phyloP scores from a whole-genome alignment of 2,888 invertebrate species.

The Euproctis similis region DNA sequence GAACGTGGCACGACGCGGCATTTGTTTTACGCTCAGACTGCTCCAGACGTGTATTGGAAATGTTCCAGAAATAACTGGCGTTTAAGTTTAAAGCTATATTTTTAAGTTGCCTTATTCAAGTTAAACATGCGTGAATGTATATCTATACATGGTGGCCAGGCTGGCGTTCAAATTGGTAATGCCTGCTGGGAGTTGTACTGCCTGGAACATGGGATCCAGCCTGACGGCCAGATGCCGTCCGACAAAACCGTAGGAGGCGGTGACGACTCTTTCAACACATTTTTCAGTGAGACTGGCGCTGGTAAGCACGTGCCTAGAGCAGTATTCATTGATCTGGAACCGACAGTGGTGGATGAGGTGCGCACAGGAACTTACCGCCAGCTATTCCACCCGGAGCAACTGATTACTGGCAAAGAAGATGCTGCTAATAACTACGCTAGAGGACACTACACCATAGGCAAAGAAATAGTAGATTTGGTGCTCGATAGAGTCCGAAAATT shows the following conservation, averaged over 20 bases:
- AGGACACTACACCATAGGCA: conserved; percentile 97
- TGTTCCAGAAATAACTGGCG: conserved; percentile 26
- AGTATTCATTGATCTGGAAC: conserved; percentile 96
- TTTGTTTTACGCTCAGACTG: conserved; percentile 25
- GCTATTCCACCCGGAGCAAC: conserved; percentile 96
- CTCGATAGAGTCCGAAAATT: conserved; percentile 89
- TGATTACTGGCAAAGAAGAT: conserved; percentile 96
- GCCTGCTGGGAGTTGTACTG: conserved; percentile 92
- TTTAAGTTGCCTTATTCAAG: conserved; percentile 35
- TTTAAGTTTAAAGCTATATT: conserved; percentile 28
- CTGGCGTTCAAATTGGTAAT: conserved; percentile 90
- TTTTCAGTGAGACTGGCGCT: conserved; percentile 94
- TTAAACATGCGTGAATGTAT: conserved; percentile 65
- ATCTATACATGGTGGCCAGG: conserved; percentile 66
- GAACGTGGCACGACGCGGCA: conserved; percentile 11
- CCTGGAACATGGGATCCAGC: conserved; percentile 87
- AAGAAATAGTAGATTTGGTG: conserved; percentile 93
- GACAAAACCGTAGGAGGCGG: conserved; percentile 88
- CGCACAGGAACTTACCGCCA: conserved; percentile 96
- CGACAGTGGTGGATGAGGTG: conserved; percentile 95
- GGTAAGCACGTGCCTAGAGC: conserved; percentile 97
- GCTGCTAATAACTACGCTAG: conserved; percentile 98
- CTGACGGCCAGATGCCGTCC: conserved; percentile 90
- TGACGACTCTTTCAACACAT: conserved; percentile 96
- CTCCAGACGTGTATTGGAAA: conserved; percentile 23